Evolutionary conservation across 2,113 vertebrate genomes (phyloP).

Genomic region (Grallaria varia): DNA sequence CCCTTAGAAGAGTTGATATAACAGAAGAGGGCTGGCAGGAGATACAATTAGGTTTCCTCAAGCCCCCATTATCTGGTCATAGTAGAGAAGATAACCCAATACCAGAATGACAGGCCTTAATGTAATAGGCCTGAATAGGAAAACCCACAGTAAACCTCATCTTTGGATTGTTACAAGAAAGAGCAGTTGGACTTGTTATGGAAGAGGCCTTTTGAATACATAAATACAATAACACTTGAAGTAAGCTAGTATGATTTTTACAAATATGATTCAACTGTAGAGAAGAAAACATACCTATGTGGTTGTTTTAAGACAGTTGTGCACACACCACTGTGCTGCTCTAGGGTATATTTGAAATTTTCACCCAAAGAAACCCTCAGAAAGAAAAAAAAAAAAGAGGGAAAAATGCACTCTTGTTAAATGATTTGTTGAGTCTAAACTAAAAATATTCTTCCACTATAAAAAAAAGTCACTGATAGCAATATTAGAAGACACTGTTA

Average conservation of each 20-base stretch:
- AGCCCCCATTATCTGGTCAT: slow-evolving; percentile 1
- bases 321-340: background rate
- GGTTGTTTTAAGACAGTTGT: background rate
- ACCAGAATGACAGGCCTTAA: background rate
- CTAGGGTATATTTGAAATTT: background rate
- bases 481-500: background rate
- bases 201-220: background rate
- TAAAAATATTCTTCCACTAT: background rate
- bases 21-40: background rate
- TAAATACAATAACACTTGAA: background rate
- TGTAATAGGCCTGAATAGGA: background rate
- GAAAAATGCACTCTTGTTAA: background rate
- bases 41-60: background rate
- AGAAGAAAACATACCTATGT: background rate
- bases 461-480: background rate
- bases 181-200: background rate
- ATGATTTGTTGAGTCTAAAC: background rate
- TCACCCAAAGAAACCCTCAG: background rate
- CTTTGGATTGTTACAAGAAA: background rate
- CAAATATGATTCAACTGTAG: background rate
- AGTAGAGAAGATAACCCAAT: background rate
- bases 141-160: background rate
- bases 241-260: background rate
- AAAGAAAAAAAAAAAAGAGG: background rate
- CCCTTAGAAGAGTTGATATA: background rate